phyloP scores from a whole-genome alignment of 2,797 vertebrate species.

The Molossus alvarezi region DNA sequence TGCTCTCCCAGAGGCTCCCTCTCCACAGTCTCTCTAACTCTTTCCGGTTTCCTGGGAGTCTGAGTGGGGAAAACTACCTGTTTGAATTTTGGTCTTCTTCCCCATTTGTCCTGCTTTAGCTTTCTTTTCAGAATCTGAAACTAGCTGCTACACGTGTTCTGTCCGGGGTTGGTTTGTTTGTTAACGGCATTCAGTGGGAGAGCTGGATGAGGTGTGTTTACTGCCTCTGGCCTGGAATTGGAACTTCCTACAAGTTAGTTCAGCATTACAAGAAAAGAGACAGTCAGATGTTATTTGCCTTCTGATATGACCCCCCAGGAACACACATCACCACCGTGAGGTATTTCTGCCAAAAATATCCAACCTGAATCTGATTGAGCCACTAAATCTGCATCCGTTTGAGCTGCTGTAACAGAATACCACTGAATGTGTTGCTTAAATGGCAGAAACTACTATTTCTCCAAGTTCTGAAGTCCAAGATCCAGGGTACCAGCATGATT shows the following conservation, averaged over 20 bases:
- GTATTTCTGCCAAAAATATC: neutral
- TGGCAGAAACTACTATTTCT: neutral
- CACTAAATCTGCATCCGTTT: neutral
- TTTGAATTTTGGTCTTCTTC: neutral
- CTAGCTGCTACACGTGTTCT: neutral
- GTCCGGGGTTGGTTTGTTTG: neutral
- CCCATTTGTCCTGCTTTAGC: neutral
- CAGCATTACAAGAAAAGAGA: neutral
- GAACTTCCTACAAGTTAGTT: neutral
- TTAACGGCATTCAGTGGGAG: neutral
- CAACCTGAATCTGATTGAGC: neutral
- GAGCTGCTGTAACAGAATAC: neutral
- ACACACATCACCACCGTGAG: neutral
- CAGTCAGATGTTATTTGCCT: neutral
- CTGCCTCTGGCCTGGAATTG: neutral
- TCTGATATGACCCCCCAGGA: neutral
- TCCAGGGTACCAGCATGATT: too few relatives aligned
- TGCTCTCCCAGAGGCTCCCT: neutral
- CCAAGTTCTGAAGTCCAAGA: neutral
- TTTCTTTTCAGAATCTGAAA: constrained; percentile 33
- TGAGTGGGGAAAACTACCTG: neutral
- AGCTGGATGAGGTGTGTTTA: neutral
- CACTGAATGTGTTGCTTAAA: neutral
- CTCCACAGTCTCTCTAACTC: neutral
- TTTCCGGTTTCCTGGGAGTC: neutral